Evolutionary conservation across 1,140 invertebrate genomes (phyloP).

Genomic region (Grapholita molesta): DNA sequence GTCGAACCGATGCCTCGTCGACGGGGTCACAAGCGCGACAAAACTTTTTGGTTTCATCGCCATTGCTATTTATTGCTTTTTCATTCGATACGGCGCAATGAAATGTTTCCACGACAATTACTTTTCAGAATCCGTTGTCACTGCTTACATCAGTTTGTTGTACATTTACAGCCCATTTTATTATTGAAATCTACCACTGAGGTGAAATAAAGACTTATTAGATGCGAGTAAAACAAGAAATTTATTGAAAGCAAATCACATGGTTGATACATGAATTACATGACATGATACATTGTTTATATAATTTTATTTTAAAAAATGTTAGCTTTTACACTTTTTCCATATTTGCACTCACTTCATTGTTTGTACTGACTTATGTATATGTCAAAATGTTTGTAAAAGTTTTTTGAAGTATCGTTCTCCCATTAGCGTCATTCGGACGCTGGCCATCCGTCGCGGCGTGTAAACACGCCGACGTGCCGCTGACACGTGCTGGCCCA

Average conservation of each 20-base stretch:
- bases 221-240: too few species aligned
- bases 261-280: too few species aligned
- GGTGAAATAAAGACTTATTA: too few species aligned
- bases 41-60: background rate
- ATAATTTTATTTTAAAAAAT: background rate
- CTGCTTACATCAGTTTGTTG: too few species aligned
- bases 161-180: too few species aligned
- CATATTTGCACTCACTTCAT: background rate
- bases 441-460: slow-evolving; percentile 3
- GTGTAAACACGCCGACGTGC: slow-evolving; percentile 1
- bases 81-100: background rate
- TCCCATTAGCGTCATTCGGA: slow-evolving; percentile 1
- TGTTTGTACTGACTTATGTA: too few species aligned
- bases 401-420: background rate
- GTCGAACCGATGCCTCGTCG: background rate
- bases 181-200: too few species aligned
- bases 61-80: background rate
- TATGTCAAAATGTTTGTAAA: background rate
- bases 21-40: background rate
- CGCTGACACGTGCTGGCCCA: background rate
- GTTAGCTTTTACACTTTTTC: background rate
- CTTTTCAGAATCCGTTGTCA: background rate
- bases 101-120: background rate
- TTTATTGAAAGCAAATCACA: too few species aligned
- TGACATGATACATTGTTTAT: too few species aligned